A percentile compares a stretch with the other conserved stretches of the same genome.
Conservation (phyloP, 2,888 invertebrate genomes). For the Laothoe populi region DNA sequence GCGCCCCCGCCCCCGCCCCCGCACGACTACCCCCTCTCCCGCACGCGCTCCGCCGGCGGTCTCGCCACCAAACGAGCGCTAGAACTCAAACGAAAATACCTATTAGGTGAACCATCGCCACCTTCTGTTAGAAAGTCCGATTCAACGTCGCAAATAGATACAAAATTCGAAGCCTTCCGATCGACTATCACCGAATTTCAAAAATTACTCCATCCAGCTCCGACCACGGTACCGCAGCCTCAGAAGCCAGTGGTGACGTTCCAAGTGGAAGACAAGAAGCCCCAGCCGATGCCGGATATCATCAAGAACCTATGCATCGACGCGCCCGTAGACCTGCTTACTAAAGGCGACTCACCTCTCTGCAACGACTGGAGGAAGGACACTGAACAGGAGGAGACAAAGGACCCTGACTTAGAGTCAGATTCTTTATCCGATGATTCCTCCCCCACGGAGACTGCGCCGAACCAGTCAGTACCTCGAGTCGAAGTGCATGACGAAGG, state of each 20-base stretch:
- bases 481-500: constrained; percentile 90
- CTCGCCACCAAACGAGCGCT: constrained; percentile 94
- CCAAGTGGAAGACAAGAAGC: constrained; percentile 67
- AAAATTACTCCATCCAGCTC: constrained; percentile 92
- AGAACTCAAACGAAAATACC: constrained; percentile 93
- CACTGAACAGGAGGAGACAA: constrained; percentile 68
- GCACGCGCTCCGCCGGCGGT: constrained; percentile 94
- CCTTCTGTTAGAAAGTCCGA: constrained; percentile 92
- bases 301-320: constrained; percentile 74
- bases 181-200: constrained; percentile 95
- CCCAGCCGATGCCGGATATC: constrained; percentile 86
- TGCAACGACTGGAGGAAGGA: constrained; percentile 78
- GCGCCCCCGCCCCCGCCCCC: constrained; percentile 82
- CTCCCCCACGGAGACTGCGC: constrained; percentile 68
- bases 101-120: constrained; percentile 89
- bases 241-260: constrained; percentile 59
- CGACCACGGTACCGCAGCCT: constrained; percentile 56
- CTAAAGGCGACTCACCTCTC: constrained; percentile 63
- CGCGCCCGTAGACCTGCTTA: constrained; percentile 71
- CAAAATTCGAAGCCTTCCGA: constrained; percentile 92
- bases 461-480: constrained; percentile 85
- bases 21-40: constrained; percentile 91
- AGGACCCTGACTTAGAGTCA: constrained; percentile 78
- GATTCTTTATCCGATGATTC: constrained; percentile 83
- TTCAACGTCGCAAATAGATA: constrained; percentile 93